Conservation (phyloP, 2,113 vertebrate genomes). For the Sinocyclocheilus grahami region DNA sequence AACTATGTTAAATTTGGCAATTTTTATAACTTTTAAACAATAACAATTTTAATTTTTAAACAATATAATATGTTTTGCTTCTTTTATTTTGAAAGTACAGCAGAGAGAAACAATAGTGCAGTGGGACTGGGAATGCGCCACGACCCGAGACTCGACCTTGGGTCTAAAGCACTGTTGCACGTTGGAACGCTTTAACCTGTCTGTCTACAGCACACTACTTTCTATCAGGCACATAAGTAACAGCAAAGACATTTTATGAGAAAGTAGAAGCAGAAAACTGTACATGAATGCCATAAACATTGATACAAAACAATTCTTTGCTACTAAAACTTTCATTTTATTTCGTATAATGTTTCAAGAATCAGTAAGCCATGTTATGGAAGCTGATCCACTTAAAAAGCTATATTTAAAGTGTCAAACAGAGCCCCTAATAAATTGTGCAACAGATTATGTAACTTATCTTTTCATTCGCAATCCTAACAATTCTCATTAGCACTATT, state of each 20-base stretch:
- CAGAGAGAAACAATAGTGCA: too few relatives aligned
- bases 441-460: background rate
- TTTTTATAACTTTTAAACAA: too few relatives aligned
- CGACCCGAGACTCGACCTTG: too few relatives aligned
- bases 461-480: background rate
- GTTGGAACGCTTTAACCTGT: too few relatives aligned
- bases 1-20: background rate
- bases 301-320: too few relatives aligned
- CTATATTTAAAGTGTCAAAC: background rate
- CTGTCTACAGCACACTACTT: background rate
- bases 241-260: background rate
- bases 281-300: too few relatives aligned
- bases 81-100: too few relatives aligned
- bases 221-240: background rate
- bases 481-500: conserved; percentile 13
- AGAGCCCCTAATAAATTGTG: background rate
- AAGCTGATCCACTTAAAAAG: conserved; percentile 4
- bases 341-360: background rate
- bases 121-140: too few relatives aligned
- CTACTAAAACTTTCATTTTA: background rate
- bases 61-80: too few relatives aligned
- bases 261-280: too few relatives aligned
- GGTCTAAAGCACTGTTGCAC: too few relatives aligned
- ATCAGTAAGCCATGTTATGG: background rate
- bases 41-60: too few relatives aligned